phyloP scores from a whole-genome alignment of 2,888 invertebrate genomes.

The Eucera pruinosa region DNA sequence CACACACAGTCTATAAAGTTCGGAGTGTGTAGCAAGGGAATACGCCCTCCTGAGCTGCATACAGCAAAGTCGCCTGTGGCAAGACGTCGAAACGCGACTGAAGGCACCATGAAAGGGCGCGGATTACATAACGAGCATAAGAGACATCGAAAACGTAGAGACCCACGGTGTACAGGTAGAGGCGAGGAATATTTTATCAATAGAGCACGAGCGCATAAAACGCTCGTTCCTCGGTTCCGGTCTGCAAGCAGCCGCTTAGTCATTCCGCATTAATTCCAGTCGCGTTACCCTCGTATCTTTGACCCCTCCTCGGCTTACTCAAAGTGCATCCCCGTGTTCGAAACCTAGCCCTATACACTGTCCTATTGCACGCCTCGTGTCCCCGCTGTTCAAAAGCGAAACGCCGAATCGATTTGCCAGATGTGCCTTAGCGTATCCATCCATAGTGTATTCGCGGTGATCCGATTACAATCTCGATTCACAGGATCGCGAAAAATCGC shows the following conservation, averaged over 20 bases:
- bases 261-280: constrained; percentile 71
- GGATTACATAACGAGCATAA: constrained; percentile 27
- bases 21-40: constrained; percentile 24
- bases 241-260: constrained; percentile 65
- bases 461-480: constrained; percentile 57
- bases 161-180: constrained; percentile 8
- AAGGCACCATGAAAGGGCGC: background rate
- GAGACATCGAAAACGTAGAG: constrained; percentile 29
- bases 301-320: constrained; percentile 48
- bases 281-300: constrained; percentile 63
- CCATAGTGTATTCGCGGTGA: constrained; percentile 40
- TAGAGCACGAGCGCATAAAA: constrained; percentile 45
- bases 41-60: constrained; percentile 28
- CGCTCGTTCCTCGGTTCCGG: constrained; percentile 44
- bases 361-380: constrained; percentile 19
- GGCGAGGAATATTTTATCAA: constrained; percentile 58
- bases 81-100: constrained; percentile 16
- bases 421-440: constrained; percentile 20
- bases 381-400: constrained; percentile 49
- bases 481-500: constrained; percentile 39
- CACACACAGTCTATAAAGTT: constrained; percentile 2
- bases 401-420: constrained; percentile 62
- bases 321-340: constrained; percentile 62
- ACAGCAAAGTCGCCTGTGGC: constrained; percentile 8
- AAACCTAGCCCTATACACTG: constrained; percentile 35